A percentile compares a stretch with the other conserved stretches of the same genome.
These are phyloP conservation scores for Leptinotarsa haldemani DNA, from an alignment of 2,888 invertebrate species.

Conservation along the genomic window DNA sequence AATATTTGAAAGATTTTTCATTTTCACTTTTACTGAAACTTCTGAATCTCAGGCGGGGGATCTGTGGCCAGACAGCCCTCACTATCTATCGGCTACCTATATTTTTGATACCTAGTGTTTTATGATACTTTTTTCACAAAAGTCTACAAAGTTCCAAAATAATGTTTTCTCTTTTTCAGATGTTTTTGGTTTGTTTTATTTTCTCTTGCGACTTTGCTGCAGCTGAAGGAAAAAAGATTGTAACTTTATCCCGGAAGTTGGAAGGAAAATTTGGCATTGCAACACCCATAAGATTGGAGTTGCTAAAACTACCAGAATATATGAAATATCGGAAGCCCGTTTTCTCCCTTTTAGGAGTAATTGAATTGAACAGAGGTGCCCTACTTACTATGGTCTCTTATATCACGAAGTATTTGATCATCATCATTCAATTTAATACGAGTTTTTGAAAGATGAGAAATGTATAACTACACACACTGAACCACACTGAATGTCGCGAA, in stretches of 20 bases:
- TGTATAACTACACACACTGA: too few species aligned
- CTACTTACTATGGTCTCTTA: constrained; percentile 31
- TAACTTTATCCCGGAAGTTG: constrained; percentile 38
- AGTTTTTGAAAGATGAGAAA: background rate
- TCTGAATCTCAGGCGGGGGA: too few species aligned
- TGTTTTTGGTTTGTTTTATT: constrained; percentile 28
- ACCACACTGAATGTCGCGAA: too few species aligned
- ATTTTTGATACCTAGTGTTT: too few species aligned
- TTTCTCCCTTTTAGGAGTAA: constrained; percentile 35
- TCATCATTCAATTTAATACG: constrained; percentile 42
- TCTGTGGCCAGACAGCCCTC: too few species aligned
- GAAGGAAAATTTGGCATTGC: constrained; percentile 37
- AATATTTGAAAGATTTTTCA: too few species aligned
- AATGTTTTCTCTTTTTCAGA: constrained; percentile 25
- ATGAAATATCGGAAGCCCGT: constrained; percentile 32
- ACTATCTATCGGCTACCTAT: too few species aligned
- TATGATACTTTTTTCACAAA: too few species aligned
- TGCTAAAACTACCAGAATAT: constrained; percentile 35
- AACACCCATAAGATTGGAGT: constrained; percentile 33
- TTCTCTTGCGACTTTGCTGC: constrained; percentile 32
- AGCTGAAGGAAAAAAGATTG: constrained; percentile 34
- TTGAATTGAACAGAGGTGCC: constrained; percentile 34
- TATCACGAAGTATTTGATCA: constrained; percentile 40
- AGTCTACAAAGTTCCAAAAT: too few species aligned
- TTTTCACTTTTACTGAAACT: too few species aligned